Conservation (phyloP, 2,113 vertebrate species). For the Pitta sordida region DNA sequence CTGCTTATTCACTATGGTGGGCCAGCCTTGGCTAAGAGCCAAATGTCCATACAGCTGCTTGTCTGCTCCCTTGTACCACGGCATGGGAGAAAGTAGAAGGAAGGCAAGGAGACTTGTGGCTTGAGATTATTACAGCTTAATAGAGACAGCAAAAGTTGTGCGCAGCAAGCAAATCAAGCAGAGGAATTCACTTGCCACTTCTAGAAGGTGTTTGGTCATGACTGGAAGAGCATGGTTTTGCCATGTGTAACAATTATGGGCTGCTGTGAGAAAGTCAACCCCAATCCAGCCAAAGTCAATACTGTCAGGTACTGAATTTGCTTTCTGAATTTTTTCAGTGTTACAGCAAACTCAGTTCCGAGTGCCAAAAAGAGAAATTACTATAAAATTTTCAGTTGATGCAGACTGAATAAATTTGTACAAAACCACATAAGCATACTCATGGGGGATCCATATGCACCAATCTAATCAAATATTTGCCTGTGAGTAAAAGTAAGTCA, state of each 20-base stretch:
- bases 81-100: not conserved
- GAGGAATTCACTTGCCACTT: not conserved
- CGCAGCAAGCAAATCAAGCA: not conserved
- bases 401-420: not conserved
- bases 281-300: not conserved
- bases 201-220: not conserved
- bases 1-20: rapidly evolving
- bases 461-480: not conserved
- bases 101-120: not conserved
- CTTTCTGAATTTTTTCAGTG: not conserved
- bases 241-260: rapidly evolving
- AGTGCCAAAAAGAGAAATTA: not conserved
- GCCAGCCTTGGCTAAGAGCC: not conserved
- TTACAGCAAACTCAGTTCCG: not conserved
- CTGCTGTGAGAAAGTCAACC: not conserved
- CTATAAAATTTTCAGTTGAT: not conserved
- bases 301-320: rapidly evolving
- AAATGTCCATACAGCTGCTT: rapidly evolving
- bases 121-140: not conserved
- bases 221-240: not conserved
- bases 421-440: not conserved
- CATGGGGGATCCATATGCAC: not conserved
- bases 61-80: rapidly evolving
- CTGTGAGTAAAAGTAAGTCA: not conserved
- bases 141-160: not conserved